A percentile compares a stretch with the other conserved stretches of the same genome.
These are phyloP conservation scores for Neuroscelio doddi DNA, from an alignment of 2,888 invertebrate genomes.

Conservation along the genomic window DNA sequence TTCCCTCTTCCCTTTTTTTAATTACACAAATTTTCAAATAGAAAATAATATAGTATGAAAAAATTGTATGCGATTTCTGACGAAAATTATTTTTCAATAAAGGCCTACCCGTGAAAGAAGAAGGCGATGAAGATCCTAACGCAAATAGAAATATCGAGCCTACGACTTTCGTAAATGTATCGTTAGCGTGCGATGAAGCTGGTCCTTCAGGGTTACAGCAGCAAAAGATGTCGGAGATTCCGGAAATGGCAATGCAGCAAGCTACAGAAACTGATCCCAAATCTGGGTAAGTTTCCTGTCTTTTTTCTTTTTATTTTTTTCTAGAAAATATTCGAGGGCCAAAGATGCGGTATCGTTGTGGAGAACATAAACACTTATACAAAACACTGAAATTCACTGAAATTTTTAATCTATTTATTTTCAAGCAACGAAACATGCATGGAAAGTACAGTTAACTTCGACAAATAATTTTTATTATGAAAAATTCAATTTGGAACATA, in stretches of 20 bases:
- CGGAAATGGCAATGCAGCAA: constrained; percentile 64
- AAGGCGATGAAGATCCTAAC: constrained; percentile 65
- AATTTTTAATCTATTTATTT: too few relatives aligned
- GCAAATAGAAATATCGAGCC: constrained; percentile 64
- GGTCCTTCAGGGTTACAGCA: constrained; percentile 71
- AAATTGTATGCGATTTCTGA: neutral
- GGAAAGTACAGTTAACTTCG: too few relatives aligned
- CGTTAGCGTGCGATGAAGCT: constrained; percentile 68
- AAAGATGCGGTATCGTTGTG: constrained; percentile 67
- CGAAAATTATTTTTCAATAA: neutral
- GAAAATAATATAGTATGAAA: neutral
- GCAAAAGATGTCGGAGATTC: constrained; percentile 66
- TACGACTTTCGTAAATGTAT: constrained; percentile 68
- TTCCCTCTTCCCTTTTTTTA: too few relatives aligned
- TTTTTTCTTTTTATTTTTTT: constrained; percentile 33
- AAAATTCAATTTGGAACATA: too few relatives aligned
- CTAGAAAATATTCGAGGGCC: constrained; percentile 52
- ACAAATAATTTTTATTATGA: too few relatives aligned
- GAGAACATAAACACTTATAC: constrained; percentile 64
- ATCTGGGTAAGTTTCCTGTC: constrained; percentile 69
- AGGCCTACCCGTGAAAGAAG: constrained; percentile 70
- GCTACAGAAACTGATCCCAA: constrained; percentile 65
- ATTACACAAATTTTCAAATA: constrained; percentile 4
- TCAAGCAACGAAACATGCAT: too few relatives aligned
- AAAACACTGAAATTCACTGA: too few relatives aligned